Conservation (phyloP, 1,140 invertebrate genomes). For the Nautilus pompilius region DNA sequence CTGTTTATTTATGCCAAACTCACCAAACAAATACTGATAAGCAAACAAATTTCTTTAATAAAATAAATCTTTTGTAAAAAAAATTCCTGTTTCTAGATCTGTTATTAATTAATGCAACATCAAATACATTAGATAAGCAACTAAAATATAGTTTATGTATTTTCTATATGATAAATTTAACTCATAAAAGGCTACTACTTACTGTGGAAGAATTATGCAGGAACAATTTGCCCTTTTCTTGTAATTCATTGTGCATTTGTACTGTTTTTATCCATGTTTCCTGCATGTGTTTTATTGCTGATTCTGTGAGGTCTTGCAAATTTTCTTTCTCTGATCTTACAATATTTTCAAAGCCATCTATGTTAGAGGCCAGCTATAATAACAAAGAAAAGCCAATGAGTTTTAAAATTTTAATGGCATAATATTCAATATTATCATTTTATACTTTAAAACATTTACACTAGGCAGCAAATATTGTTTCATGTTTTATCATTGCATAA, state of each 20-base stretch:
- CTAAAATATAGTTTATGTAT: not conserved
- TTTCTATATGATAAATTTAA: no score
- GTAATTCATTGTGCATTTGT: slow-evolving; percentile 54
- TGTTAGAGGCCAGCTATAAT: slow-evolving; percentile 62
- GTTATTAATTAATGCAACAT: not conserved
- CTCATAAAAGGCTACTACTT: slow-evolving; percentile 19
- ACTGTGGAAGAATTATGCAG: slow-evolving; percentile 66
- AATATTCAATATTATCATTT: no score
- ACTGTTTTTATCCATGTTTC: slow-evolving; percentile 43
- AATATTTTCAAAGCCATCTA: slow-evolving; percentile 65
- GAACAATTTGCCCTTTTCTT: slow-evolving; percentile 69
- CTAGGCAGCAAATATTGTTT: no score
- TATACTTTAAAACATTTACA: no score
- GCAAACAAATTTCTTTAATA: no score
- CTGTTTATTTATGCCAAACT: no score
- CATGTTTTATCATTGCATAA: no score
- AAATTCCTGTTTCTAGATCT: not conserved
- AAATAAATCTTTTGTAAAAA: not conserved
- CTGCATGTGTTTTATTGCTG: slow-evolving; percentile 45
- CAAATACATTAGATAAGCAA: not conserved
- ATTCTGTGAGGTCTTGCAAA: slow-evolving; percentile 48
- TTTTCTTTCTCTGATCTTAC: slow-evolving; percentile 60
- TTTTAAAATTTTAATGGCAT: no score
- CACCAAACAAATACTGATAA: no score
- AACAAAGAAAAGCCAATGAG: slow-evolving; percentile 1